Conservation (phyloP, 2,888 invertebrate species). For the Dendrolimus pini region DNA sequence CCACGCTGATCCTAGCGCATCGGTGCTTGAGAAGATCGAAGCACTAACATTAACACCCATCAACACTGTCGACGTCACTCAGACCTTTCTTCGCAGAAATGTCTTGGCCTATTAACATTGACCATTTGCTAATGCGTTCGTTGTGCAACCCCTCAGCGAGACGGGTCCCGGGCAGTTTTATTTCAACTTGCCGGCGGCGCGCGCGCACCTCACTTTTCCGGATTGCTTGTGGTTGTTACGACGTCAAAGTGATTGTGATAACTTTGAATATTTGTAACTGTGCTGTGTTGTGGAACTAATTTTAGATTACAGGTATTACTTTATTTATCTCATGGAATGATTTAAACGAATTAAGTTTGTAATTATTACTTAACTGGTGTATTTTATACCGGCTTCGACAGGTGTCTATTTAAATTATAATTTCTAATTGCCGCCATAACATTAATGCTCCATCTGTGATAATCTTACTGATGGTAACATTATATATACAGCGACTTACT, state of each 20-base stretch:
- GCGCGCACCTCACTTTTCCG: neutral
- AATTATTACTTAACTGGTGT: too few species aligned
- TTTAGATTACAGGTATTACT: neutral
- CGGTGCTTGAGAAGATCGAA: too few species aligned
- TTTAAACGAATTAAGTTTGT: too few species aligned
- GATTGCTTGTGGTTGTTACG: neutral
- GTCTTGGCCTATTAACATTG: neutral
- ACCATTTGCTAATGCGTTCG: neutral
- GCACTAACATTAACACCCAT: too few species aligned
- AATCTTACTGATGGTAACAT: too few species aligned
- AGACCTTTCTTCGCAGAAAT: neutral
- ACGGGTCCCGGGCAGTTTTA: neutral
- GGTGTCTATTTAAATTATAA: too few species aligned
- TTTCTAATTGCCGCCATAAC: too few species aligned
- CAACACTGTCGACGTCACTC: neutral
- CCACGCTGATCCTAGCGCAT: too few species aligned
- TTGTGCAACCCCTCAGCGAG: neutral
- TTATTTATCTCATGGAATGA: too few species aligned
- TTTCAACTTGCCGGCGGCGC: neutral
- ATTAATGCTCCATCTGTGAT: too few species aligned
- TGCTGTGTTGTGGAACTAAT: neutral
- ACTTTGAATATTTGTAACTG: neutral
- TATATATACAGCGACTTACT: too few species aligned
- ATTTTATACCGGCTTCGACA: too few species aligned
- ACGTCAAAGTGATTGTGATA: neutral